A percentile compares a stretch with the other conserved stretches of the same genome.
Conservation (phyloP, 2,888 invertebrate species). For the Sisyra nigra region DNA sequence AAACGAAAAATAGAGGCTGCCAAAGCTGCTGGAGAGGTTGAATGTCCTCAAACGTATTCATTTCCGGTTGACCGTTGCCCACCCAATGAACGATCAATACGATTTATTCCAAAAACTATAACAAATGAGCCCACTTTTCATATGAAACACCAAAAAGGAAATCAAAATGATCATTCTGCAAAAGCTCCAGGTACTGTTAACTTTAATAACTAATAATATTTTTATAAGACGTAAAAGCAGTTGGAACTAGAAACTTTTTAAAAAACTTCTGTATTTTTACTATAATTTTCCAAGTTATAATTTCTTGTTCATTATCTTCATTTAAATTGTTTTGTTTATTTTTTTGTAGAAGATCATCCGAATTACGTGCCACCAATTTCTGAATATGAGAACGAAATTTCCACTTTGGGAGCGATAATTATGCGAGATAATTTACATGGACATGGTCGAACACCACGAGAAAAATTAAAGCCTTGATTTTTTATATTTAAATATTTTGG, state of each 20-base stretch:
- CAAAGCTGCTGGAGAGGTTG: conserved; percentile 33
- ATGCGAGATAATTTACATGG: conserved; percentile 39
- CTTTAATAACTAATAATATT: not conserved
- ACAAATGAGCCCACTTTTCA: conserved; percentile 10
- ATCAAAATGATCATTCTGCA: not conserved
- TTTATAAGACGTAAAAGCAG: too few relatives aligned
- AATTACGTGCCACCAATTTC: conserved; percentile 31
- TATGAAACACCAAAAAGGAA: not conserved
- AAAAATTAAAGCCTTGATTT: not conserved
- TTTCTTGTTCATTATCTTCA: too few relatives aligned
- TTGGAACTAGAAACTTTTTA: too few relatives aligned
- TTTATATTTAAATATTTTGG: not conserved
- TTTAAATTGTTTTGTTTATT: too few relatives aligned
- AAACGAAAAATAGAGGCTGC: conserved; percentile 37
- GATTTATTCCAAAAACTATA: conserved; percentile 18
- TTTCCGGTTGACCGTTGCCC: conserved; percentile 41
- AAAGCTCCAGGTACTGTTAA: not conserved
- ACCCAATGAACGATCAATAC: conserved; percentile 29
- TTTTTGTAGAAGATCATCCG: conserved; percentile 25
- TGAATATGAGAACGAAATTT: conserved; percentile 47
- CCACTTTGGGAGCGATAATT: conserved; percentile 40
- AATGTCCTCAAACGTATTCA: conserved; percentile 37
- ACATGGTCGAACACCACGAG: conserved; percentile 4
- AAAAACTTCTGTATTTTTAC: too few relatives aligned
- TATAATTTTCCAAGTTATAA: too few relatives aligned